Evolutionary conservation across 2,888 invertebrate genomes (phyloP).

Genomic region (Ceriagrion tenellum): DNA sequence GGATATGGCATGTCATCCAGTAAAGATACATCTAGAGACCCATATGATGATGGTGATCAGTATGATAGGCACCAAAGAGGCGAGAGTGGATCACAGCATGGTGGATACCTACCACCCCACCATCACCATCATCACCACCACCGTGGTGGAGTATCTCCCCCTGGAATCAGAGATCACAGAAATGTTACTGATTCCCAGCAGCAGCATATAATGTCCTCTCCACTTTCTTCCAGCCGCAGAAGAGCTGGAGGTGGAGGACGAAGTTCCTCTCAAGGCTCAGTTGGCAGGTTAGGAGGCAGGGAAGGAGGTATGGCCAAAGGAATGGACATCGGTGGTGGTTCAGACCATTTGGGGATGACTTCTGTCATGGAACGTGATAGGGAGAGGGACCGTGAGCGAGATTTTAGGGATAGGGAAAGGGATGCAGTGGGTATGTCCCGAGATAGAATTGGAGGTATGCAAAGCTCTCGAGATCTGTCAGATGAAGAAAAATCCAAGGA

Average conservation of each 20-base stretch:
- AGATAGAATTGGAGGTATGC: constrained; percentile 2
- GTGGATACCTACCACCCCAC: constrained; percentile 34
- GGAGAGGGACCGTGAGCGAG: constrained; percentile 69
- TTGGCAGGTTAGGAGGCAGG: constrained; percentile 65
- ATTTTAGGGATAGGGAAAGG: constrained; percentile 73
- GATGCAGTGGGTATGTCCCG: constrained; percentile 71
- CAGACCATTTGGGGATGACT: constrained; percentile 8
- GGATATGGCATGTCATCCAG: constrained; percentile 53
- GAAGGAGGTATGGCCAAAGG: constrained; percentile 68
- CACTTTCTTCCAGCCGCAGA: constrained; percentile 42
- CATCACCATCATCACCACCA: constrained; percentile 63
- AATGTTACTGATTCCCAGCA: not conserved
- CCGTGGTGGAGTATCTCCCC: constrained; percentile 29
- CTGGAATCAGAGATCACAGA: constrained; percentile 54
- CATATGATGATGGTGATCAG: constrained; percentile 39
- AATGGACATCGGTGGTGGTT: constrained; percentile 48
- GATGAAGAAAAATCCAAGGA: constrained; percentile 70
- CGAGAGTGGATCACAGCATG: constrained; percentile 39
- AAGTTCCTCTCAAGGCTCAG: constrained; percentile 57
- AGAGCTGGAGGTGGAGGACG: constrained; percentile 39
- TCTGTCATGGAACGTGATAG: constrained; percentile 64
- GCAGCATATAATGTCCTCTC: constrained; percentile 53
- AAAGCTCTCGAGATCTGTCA: constrained; percentile 46
- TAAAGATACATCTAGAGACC: constrained; percentile 38
- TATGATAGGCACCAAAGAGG: constrained; percentile 56